A percentile compares a stretch with the other conserved stretches of the same genome.
These are phyloP conservation scores for Chroicocephalus ridibundus DNA, from an alignment of 2,113 vertebrate species.

Conservation along the genomic window DNA sequence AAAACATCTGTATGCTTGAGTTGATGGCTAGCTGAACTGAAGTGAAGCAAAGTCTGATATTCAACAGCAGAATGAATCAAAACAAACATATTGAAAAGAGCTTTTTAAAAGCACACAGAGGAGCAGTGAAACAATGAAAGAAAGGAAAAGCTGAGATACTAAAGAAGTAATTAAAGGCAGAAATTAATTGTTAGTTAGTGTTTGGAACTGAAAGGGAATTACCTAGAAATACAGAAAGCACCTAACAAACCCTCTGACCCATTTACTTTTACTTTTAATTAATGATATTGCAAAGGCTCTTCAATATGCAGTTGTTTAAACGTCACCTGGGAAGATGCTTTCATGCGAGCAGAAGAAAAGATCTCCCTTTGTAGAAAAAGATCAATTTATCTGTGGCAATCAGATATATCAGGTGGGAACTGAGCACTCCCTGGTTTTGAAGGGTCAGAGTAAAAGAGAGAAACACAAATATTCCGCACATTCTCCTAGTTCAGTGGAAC, in stretches of 20 bases:
- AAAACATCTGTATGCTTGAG: neutral
- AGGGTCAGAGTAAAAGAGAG: neutral
- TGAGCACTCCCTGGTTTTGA: neutral
- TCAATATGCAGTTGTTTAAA: neutral
- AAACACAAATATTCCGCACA: neutral
- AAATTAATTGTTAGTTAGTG: neutral
- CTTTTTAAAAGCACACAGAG: neutral
- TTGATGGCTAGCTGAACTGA: neutral
- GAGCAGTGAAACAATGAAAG: neutral
- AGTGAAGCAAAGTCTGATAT: neutral
- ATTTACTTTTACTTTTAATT: neutral
- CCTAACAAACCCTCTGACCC: neutral
- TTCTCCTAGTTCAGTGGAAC: neutral
- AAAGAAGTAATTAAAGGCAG: neutral
- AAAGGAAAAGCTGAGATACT: neutral
- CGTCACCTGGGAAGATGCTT: neutral
- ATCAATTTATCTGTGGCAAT: conserved; percentile 1
- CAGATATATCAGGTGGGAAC: neutral
- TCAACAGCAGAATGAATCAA: neutral
- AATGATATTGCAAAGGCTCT: neutral
- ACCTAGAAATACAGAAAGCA: neutral
- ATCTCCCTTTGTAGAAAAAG: neutral
- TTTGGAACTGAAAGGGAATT: neutral
- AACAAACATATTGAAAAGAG: neutral
- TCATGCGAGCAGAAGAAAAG: neutral